phyloP scores from a whole-genome alignment of 2,888 invertebrate species.

The Cheilosia impressa region DNA sequence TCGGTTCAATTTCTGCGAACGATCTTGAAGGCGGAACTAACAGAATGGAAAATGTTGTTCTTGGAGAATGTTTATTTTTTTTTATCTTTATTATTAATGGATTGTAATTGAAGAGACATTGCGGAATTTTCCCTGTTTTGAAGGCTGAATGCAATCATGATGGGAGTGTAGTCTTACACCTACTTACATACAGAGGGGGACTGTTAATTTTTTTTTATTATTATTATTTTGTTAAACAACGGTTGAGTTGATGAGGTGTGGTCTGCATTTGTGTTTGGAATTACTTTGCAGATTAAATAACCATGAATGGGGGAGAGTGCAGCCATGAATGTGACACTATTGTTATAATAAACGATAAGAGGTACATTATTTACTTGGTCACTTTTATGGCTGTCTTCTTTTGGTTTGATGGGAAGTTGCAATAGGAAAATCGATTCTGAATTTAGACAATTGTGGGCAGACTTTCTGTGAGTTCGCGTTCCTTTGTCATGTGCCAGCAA shows the following conservation, averaged over 20 bases:
- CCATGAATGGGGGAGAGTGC: background rate
- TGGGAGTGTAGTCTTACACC: conserved; percentile 40
- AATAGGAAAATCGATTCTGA: too few species aligned
- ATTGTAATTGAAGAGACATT: conserved; percentile 53
- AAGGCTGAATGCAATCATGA: conserved; percentile 30
- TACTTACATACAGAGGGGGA: conserved; percentile 7
- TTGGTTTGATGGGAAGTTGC: too few species aligned
- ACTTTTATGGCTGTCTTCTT: too few species aligned
- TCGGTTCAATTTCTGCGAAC: conserved; percentile 11
- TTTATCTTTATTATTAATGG: conserved; percentile 37
- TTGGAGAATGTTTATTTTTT: background rate
- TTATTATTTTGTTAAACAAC: background rate
- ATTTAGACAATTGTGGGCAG: too few species aligned
- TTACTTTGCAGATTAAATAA: conserved; percentile 9
- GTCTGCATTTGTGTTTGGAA: conserved; percentile 1
- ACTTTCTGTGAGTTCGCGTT: too few species aligned
- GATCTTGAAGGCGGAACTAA: conserved; percentile 18
- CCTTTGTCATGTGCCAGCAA: too few species aligned
- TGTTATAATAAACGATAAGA: background rate
- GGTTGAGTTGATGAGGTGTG: conserved; percentile 31
- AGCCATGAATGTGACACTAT: background rate
- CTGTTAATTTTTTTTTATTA: too few species aligned
- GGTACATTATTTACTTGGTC: too few species aligned
- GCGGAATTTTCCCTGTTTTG: conserved; percentile 58
- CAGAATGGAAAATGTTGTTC: conserved; percentile 30